Base-by-base conservation (phyloP, 2,797 vertebrate genomes). In the Muscicapa comitata region DNA sequence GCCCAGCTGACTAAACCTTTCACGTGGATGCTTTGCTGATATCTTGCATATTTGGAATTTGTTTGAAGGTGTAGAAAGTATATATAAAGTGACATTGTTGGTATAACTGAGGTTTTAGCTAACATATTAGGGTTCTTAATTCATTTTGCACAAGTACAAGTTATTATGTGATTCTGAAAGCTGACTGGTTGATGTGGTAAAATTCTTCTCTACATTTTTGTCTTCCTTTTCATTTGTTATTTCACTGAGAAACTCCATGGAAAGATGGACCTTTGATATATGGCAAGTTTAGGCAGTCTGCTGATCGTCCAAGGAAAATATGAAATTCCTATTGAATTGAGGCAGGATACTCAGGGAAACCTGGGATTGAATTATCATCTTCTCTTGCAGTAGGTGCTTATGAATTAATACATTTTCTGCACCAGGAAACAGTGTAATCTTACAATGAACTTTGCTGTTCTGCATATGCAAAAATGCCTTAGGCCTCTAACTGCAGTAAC, bases 381-480 rank as follows among this genome's bases (percentile, higher is more conserved):
- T 72, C 18, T 57, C 2, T 40, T 65, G 50, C 33, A 54, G 25
- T 33, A 75, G 33, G 19, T 59, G 29, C 35, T 77, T 40, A 6
- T 4, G 19, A 53, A n/a, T 29, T 3, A 80, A 5, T 62, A 12
- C 0, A 0, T 45, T 45, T 65, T 38, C 38, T 82, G 19, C 38
- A 14, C 19, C 10, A 18, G 35, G n/a, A 45, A 61, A 11, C 4
- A 29, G 13, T 28, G 12, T 48, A 42, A 71, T 42, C 13, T 66
- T 71, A 31, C 24, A 72, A 23, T 38, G 50, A 88, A 68, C 21
- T 67, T 42, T 31, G 48, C 14, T 66, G 29, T 66, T 77, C 29
- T 53, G 13, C 21, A 11, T 20, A 4, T 15, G 9, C 47, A 81
- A 11, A 51, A 65, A 54, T 29, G 21, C 38, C 40, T 51, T 33